phyloP scores from a whole-genome alignment of 2,113 vertebrate genomes.

The Onychorhynchus coronatus region DNA sequence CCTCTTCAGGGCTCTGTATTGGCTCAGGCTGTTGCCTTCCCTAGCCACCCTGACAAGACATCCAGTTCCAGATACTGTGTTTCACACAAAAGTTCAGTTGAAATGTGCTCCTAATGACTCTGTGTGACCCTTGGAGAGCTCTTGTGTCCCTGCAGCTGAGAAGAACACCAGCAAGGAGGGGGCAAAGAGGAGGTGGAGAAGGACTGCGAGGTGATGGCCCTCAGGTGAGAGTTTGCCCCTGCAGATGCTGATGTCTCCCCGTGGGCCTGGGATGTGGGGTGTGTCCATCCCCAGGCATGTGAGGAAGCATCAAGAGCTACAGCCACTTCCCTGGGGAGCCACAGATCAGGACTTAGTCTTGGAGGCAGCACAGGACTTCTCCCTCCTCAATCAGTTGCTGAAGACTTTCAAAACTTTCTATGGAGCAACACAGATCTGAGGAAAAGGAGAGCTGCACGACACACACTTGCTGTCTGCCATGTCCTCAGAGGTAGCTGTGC shows the following conservation, averaged over 20 bases:
- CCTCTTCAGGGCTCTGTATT: not conserved
- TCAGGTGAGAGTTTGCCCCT: fast-evolving
- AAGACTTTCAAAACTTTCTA: not conserved
- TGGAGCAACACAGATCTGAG: not conserved
- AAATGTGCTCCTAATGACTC: not conserved
- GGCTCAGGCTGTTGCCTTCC: not conserved
- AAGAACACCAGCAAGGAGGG: not conserved
- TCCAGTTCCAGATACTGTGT: not conserved
- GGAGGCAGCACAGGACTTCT: not conserved
- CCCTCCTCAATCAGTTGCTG: not conserved
- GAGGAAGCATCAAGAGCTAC: not conserved
- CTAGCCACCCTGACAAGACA: not conserved
- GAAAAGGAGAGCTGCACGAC: not conserved
- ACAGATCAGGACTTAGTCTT: not conserved
- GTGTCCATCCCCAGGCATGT: not conserved
- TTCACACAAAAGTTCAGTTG: not conserved
- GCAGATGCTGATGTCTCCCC: fast-evolving
- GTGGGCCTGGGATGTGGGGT: not conserved
- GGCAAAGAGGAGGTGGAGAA: not conserved
- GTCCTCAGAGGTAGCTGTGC: not conserved
- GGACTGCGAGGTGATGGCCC: fast-evolving
- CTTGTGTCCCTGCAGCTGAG: not conserved
- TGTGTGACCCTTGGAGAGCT: not conserved
- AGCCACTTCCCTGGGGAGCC: not conserved
- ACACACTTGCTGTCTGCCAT: not conserved